Percentiles rank a stretch among this genome's conserved stretches.
Conservation (phyloP, 2,113 vertebrate species). For the Lasiurus borealis region DNA sequence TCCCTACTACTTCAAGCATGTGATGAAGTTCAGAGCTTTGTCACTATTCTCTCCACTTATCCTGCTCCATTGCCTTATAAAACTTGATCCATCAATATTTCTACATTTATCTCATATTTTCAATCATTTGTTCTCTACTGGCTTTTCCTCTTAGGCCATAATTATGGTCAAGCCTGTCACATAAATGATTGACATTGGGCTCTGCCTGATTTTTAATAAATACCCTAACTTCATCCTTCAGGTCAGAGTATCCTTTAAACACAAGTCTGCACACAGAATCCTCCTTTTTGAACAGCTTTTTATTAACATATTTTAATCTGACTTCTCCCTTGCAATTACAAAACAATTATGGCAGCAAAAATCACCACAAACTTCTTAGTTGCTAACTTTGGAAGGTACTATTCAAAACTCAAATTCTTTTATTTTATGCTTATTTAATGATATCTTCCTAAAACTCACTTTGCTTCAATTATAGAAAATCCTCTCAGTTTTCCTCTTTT, state of each 20-base stretch:
- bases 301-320: not conserved
- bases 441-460: not conserved
- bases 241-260: not conserved
- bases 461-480: not conserved
- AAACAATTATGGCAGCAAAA: not conserved
- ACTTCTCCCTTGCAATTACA: not conserved
- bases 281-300: not conserved
- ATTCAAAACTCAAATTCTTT: not conserved
- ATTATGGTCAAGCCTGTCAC: not conserved
- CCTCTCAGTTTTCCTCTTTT: not conserved
- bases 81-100: not conserved
- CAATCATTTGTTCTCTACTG: not conserved
- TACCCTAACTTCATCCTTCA: not conserved
- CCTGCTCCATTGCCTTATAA: not conserved
- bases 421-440: not conserved
- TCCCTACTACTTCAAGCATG: not conserved
- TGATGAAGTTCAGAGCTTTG: not conserved
- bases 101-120: not conserved
- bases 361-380: not conserved
- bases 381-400: not conserved
- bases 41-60: not conserved
- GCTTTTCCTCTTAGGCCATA: slow-evolving; percentile 2
- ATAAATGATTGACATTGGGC: not conserved
- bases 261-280: not conserved
- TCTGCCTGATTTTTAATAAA: not conserved